These are phyloP conservation scores for Lycophotia porphyrea DNA, from an alignment of 2,888 invertebrate species.

Conservation along the genomic window DNA sequence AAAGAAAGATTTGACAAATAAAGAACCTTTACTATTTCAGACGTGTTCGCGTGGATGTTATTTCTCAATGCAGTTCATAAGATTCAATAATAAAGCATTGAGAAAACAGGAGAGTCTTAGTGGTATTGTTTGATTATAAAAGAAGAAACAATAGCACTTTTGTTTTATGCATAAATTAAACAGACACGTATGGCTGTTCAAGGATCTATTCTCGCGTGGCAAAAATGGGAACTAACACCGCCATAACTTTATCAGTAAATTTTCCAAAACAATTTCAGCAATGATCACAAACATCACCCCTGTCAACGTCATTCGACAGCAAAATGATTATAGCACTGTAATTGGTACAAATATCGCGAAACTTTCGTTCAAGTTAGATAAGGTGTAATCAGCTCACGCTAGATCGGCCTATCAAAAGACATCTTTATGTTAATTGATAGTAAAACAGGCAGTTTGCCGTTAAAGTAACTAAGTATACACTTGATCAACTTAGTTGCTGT, in stretches of 20 bases:
- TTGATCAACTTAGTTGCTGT: slow-evolving; percentile 43
- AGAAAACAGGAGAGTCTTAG: no score
- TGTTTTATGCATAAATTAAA: background rate
- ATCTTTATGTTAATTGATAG: slow-evolving; percentile 43
- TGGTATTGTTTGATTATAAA: slow-evolving; percentile 17
- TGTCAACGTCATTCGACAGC: background rate
- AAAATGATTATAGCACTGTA: background rate
- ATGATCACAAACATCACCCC: background rate
- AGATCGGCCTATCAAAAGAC: slow-evolving; percentile 41
- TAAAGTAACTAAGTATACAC: slow-evolving; percentile 33
- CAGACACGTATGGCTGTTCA: background rate
- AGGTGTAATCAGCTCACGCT: slow-evolving; percentile 1
- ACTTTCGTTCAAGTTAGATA: slow-evolving; percentile 45
- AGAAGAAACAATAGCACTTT: slow-evolving; percentile 20
- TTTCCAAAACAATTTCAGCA: background rate
- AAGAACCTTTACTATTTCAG: background rate
- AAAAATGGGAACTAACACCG: background rate
- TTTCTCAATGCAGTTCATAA: background rate
- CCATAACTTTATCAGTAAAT: background rate
- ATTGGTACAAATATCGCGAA: slow-evolving; percentile 13
- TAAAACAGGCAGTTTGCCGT: slow-evolving; percentile 4
- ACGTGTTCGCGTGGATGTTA: background rate
- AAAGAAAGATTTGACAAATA: background rate
- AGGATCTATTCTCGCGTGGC: background rate
- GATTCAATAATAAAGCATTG: background rate